Conservation (phyloP, 2,113 vertebrate species). For the Machaerirhynchus nigripectus region DNA sequence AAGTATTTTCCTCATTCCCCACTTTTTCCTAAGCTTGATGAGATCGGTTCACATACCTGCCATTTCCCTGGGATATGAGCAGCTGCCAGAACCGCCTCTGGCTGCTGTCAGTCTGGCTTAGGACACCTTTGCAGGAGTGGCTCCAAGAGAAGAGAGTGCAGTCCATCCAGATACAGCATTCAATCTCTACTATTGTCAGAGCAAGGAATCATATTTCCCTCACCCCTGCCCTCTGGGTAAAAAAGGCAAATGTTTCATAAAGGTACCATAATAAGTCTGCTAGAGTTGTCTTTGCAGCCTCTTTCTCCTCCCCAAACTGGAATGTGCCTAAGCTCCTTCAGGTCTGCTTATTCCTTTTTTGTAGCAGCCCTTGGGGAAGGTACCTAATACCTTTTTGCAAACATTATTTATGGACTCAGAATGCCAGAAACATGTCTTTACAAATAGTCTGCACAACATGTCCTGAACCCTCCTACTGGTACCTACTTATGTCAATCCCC, state of each 20-base stretch:
- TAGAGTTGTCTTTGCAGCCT: constrained; percentile 8
- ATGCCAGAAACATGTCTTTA: neutral
- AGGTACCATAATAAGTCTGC: neutral
- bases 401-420: constrained; percentile 49
- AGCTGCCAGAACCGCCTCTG: constrained; percentile 19
- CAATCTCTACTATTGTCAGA: neutral
- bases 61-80: neutral
- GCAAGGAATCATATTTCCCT: neutral
- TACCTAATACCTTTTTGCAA: neutral
- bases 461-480: neutral
- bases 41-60: neutral
- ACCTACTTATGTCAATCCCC: neutral
- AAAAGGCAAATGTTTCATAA: constrained; percentile 37
- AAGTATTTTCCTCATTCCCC: neutral
- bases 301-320: constrained; percentile 51
- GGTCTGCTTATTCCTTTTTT: constrained; percentile 19
- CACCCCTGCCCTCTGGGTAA: neutral
- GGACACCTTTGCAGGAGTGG: neutral
- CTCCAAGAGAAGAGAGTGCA: neutral
- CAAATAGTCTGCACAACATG: neutral
- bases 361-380: constrained; percentile 37
- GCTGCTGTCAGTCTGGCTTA: constrained; percentile 1
- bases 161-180: neutral
- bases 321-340: constrained; percentile 54
- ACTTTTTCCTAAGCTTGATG: neutral